These are phyloP conservation scores for Pteronura brasiliensis DNA, from an alignment of 2,113 vertebrate genomes.

Conservation along the genomic window DNA sequence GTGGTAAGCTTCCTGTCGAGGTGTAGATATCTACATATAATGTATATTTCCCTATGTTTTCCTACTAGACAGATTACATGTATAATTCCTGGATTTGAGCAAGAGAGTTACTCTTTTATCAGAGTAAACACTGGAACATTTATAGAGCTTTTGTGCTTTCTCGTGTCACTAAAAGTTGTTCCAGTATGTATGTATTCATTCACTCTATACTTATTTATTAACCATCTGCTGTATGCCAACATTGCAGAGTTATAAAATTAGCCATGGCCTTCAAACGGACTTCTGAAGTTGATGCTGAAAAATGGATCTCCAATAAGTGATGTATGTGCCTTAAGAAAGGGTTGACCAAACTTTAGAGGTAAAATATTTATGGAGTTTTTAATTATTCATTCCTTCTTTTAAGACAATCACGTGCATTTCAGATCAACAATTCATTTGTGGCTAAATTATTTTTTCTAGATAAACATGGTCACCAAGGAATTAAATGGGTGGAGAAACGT, in stretches of 20 bases:
- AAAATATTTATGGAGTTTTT: background rate
- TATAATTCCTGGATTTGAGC: background rate
- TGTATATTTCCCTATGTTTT: background rate
- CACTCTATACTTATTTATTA: background rate
- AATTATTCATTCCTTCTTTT: background rate
- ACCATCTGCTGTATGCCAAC: background rate
- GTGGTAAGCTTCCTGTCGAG: background rate
- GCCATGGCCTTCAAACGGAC: background rate
- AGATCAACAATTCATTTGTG: background rate
- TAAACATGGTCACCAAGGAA: background rate
- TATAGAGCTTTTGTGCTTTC: background rate
- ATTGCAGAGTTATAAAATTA: background rate
- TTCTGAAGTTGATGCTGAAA: background rate
- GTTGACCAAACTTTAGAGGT: background rate
- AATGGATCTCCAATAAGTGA: background rate
- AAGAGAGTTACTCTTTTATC: background rate
- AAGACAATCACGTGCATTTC: background rate
- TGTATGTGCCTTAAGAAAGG: background rate
- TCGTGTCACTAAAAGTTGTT: background rate
- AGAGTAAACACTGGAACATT: background rate
- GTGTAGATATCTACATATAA: background rate
- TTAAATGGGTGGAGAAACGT: background rate
- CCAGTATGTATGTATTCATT: background rate
- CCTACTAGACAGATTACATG: background rate
- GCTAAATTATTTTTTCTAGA: background rate